Conservation (phyloP, 2,113 vertebrate genomes). For the Pavo muticus region DNA sequence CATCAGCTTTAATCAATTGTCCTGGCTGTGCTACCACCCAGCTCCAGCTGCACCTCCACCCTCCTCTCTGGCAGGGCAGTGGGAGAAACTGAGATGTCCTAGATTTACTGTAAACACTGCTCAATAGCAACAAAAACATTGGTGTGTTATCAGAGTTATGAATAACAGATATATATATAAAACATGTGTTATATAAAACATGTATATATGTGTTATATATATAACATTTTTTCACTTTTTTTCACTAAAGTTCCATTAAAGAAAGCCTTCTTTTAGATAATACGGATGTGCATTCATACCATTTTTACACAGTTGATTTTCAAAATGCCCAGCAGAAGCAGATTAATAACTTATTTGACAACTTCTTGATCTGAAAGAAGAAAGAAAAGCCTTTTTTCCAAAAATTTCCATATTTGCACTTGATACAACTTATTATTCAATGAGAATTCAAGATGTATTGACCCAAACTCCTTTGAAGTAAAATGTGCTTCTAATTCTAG, state of each 20-base stretch:
- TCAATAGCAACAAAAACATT: no score
- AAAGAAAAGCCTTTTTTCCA: accelerated
- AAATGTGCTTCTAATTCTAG: constrained; percentile 1
- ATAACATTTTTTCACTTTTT: not conserved
- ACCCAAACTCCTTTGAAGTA: not conserved
- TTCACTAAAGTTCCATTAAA: not conserved
- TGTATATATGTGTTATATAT: no score
- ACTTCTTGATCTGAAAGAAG: not conserved
- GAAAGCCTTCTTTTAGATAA: not conserved
- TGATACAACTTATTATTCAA: not conserved
- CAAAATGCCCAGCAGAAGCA: not conserved
- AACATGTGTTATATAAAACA: no score
- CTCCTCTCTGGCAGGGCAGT: not conserved
- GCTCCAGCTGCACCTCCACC: not conserved
- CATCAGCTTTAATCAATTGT: not conserved
- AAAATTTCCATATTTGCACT: not conserved
- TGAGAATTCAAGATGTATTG: not conserved
- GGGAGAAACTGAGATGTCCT: not conserved
- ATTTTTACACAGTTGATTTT: not conserved
- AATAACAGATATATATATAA: not conserved
- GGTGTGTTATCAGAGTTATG: not conserved
- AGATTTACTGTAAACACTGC: not conserved
- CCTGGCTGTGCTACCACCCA: not conserved
- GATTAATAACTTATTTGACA: not conserved
- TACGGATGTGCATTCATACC: not conserved